These are phyloP conservation scores for Drosophila nikananu DNA, from an alignment of 1,140 invertebrate species.

Conservation along the genomic window DNA sequence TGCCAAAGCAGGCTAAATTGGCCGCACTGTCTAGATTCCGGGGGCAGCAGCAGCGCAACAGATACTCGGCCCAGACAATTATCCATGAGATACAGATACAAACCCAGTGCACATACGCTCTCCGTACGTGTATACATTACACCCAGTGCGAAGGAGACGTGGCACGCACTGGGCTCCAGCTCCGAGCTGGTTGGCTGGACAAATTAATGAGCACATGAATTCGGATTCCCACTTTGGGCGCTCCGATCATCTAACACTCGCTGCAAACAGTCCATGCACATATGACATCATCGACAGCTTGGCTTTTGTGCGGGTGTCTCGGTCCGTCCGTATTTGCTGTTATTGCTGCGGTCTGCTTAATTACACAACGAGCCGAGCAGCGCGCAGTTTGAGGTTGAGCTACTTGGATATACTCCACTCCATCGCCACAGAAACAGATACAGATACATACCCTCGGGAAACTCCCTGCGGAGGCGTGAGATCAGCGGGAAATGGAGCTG, in stretches of 20 bases:
- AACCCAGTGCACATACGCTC: background rate
- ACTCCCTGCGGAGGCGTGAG: constrained; percentile 33
- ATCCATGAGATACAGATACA: constrained; percentile 53
- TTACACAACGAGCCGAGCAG: constrained; percentile 62
- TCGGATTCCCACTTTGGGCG: constrained; percentile 72
- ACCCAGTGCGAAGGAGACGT: constrained; percentile 38
- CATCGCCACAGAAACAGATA: background rate
- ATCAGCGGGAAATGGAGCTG: constrained; percentile 17
- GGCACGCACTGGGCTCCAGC: constrained; percentile 42
- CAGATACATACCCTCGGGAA: background rate
- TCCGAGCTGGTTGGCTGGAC: constrained; percentile 43
- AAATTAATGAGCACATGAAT: constrained; percentile 82
- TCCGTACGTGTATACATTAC: constrained; percentile 56
- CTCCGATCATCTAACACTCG: constrained; percentile 75
- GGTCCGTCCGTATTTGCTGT: constrained; percentile 19
- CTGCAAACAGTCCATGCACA: constrained; percentile 67
- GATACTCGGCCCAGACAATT: constrained; percentile 63
- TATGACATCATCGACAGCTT: constrained; percentile 76
- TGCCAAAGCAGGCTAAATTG: constrained; percentile 85
- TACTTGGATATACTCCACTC: constrained; percentile 29
- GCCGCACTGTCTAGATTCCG: constrained; percentile 84
- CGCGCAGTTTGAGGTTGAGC: constrained; percentile 58
- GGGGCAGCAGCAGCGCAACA: constrained; percentile 56
- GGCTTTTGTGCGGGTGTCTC: constrained; percentile 65
- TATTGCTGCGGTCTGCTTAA: constrained; percentile 53